Evolutionary conservation across 1,140 invertebrate genomes (phyloP).

Genomic region (Hetaerina americana): DNA sequence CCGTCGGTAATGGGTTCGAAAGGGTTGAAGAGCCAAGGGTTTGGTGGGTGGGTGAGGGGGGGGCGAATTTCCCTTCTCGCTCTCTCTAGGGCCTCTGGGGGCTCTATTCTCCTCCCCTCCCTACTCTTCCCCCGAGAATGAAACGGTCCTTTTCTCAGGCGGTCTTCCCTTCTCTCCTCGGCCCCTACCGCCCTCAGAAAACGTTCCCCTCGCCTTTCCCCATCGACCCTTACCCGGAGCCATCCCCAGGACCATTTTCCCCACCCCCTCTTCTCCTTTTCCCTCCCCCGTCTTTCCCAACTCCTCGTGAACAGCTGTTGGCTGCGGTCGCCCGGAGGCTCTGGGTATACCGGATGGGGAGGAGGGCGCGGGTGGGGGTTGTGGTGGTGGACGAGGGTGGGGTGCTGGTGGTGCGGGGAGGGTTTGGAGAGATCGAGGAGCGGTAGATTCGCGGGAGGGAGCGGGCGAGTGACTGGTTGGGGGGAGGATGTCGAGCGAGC

Average conservation of each 20-base stretch:
- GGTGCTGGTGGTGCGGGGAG: constrained; percentile 10
- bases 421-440: constrained; percentile 13
- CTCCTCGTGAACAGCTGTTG: neutral
- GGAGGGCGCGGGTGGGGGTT: constrained; percentile 9
- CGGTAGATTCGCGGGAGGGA: neutral
- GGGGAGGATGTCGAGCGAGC: too few species aligned
- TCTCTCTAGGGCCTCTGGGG: too few species aligned
- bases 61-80: too few species aligned
- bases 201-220: neutral
- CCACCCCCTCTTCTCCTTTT: neutral
- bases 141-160: neutral
- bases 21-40: too few species aligned
- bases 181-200: neutral
- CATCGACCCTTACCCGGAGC: too few species aligned
- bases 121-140: too few species aligned
- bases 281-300: neutral
- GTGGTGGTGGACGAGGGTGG: constrained; percentile 6
- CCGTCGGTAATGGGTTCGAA: neutral
- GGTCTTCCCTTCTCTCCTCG: neutral
- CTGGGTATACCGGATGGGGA: constrained; percentile 7
- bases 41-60: too few species aligned
- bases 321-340: constrained; percentile 1
- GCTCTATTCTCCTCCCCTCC: too few species aligned
- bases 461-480: too few species aligned
- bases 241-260: too few species aligned